Percentiles rank a stretch among this genome's conserved stretches.
These are phyloP conservation scores for Octomys mimax DNA, from an alignment of 2,797 vertebrate species.

Conservation along the genomic window DNA sequence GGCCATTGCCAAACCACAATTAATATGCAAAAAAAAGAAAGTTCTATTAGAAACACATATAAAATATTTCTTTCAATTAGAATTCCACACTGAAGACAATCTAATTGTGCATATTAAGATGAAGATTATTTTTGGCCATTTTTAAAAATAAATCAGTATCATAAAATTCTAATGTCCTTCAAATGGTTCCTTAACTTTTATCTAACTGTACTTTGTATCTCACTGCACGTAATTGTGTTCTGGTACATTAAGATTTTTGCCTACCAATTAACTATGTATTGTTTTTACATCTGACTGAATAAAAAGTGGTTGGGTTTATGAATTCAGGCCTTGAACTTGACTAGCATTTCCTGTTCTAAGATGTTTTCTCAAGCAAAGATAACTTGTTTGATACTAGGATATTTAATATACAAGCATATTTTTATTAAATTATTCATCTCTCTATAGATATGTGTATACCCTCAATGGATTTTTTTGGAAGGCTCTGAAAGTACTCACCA, in stretches of 20 bases:
- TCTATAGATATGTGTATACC: not conserved
- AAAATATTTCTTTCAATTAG: not conserved
- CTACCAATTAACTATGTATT: conserved; percentile 67
- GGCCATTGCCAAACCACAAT: conserved; percentile 9
- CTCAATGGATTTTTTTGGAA: not conserved
- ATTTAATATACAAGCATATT: not conserved
- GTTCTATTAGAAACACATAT: conserved; percentile 22
- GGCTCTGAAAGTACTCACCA: not conserved
- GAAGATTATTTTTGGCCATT: conserved; percentile 54
- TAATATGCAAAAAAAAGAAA: conserved; percentile 18
- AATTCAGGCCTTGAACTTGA: conserved; percentile 49
- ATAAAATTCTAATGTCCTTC: conserved; percentile 61
- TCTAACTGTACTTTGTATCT: conserved; percentile 40
- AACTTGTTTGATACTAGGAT: not conserved
- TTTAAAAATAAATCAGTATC: conserved; percentile 68
- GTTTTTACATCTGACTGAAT: conserved; percentile 64
- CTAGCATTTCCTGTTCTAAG: conserved; percentile 46
- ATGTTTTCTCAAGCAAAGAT: conserved; percentile 5
- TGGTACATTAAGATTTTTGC: conserved; percentile 40
- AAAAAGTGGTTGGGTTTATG: conserved; percentile 53
- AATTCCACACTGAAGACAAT: conserved; percentile 50
- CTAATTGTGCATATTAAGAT: conserved; percentile 51
- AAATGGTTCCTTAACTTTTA: conserved; percentile 75
- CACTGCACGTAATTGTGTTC: conserved; percentile 50
- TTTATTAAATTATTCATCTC: conserved; percentile 6